Base-by-base conservation (phyloP, 2,888 invertebrate genomes). In the Drosophila cognata region DNA sequence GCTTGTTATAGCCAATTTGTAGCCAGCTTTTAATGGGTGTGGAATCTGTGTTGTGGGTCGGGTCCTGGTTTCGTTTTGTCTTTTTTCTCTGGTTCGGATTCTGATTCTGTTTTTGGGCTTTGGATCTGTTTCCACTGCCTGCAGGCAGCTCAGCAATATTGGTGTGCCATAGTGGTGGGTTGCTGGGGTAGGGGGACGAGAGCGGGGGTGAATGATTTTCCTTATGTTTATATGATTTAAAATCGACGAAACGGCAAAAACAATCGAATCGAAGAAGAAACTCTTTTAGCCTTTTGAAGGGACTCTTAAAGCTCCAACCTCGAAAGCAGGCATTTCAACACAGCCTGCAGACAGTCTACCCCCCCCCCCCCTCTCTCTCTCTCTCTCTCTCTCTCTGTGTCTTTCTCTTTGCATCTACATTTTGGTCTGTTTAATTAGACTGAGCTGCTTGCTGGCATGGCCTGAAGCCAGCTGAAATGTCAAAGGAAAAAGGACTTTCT, bases 391-490 rank as follows among this genome's bases (percentile, higher is more conserved):
- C 10, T 41, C 21, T 21, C 5, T 11, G 11, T 8, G 7, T 16
- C 46, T 16, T 16, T 16, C 7, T 16, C 7, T 64, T 56, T 63
- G 41, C 59, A 53, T 70, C 58, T 52, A 48, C 41, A 51, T 70
- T 66, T 81, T 60, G 59, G 63, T 50, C 59, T 57, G 64, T 71
- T 72, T 76, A 82, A 79, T 79, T 79, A 74, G 25, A 62, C 67
- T 50, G 43, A 51, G 57, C 52, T 71, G 61, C 50, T 61, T 33
- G 25, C 35, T 38, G 21, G 43, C 53, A 55, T 21, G 50, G 59
- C 72, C 61, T 25, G 36, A 25, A 35, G 58, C 41, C 41, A 21
- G 48, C 25, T 21, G 25, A 61, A 51, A 71, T 57, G 60, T 33
- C 60, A 70, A 51, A 35, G 35, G n/a, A 11, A n/a, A 55, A 55